Conservation (phyloP, 1,140 invertebrate species). For the Thaumetopoea pityocampa region DNA sequence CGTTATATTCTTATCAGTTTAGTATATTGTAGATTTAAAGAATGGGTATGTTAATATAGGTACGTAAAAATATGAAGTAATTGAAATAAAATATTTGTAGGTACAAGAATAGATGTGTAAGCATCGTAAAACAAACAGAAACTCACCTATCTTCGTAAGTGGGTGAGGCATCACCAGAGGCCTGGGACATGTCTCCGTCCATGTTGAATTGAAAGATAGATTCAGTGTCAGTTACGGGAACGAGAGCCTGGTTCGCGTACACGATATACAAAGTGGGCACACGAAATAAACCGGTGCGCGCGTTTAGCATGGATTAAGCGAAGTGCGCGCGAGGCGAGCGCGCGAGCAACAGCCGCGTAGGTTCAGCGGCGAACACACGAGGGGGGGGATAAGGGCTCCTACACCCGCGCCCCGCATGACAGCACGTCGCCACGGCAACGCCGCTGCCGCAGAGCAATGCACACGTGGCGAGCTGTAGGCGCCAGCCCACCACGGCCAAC, state of each 20-base stretch:
- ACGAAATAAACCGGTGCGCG: slow-evolving; percentile 27
- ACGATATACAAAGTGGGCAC: slow-evolving; percentile 24
- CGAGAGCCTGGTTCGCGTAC: slow-evolving; percentile 16
- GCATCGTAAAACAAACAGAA: not conserved
- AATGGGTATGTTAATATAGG: no score
- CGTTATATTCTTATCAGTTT: no score
- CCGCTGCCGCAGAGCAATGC: slow-evolving; percentile 10
- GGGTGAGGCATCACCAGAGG: slow-evolving; percentile 47
- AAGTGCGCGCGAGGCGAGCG: slow-evolving; percentile 16
- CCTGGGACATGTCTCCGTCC: slow-evolving; percentile 55
- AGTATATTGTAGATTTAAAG: no score
- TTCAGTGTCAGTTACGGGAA: slow-evolving; percentile 14
- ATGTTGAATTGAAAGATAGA: slow-evolving; percentile 25
- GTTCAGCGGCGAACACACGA: slow-evolving; percentile 5
- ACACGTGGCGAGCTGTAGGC: slow-evolving; percentile 14
- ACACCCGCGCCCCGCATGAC: slow-evolving; percentile 17
- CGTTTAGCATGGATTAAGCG: slow-evolving; percentile 21
- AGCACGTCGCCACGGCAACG: slow-evolving; percentile 25
- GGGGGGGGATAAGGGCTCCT: slow-evolving; percentile 12
- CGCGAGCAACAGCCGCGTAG: slow-evolving; percentile 9
- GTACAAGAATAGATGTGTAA: no score
- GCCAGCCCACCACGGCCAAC: not conserved
- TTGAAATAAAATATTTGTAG: no score
- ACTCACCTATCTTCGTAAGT: slow-evolving; percentile 58
- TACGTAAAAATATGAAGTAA: no score